Evolutionary conservation across 2,888 invertebrate species (phyloP), one percentile per base, ranked within the genome.

Genomic region (Actias luna): DNA sequence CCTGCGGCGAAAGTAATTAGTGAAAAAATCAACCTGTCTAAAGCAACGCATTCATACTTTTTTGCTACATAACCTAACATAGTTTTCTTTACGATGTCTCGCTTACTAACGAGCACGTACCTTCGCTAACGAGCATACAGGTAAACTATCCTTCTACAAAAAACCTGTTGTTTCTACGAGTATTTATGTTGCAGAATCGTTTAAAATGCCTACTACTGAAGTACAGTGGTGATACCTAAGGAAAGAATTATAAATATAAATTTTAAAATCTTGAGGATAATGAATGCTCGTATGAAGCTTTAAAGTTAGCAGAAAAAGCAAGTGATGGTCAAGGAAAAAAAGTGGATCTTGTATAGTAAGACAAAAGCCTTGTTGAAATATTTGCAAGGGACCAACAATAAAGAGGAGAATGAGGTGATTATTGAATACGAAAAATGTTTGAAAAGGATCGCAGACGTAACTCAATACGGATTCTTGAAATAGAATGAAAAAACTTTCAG

Each of bases 311-410:
- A 55, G 18, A 16, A 29, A 55, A 29, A 55, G 10, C 55, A 27
- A 52, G 5, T 14, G 27, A 52, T 52, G 52, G 16, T 12, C 59
- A 59, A 39, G 29, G 16, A 52, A 27, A 52, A 29, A 29, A 52
- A 27, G 16, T 14, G 27, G 55, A 29, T 27, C 0, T 52, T 25
- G 27, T 52, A n/a, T 2, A 16, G 8, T 8, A 55, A 55, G 29
- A 60, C 58, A 35, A 60, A 22, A 58, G 36, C 33, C 31, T 55
- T 55, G 58, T 57, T 29, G n/a, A 61, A 60, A 64, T 8, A 55
- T 55, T 55, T 27, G 55, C 55, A 55, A 55, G 29, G 55, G 55
- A 55, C 55, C 55, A 55, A 55, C 27, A 27, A 7, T 29, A n/a
- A 29, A 16, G 18, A 29, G 16, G 55, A 29, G 55, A 55, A 55